Base-by-base conservation (phyloP, 1,140 invertebrate species). In the Contarinia nasturtii region DNA sequence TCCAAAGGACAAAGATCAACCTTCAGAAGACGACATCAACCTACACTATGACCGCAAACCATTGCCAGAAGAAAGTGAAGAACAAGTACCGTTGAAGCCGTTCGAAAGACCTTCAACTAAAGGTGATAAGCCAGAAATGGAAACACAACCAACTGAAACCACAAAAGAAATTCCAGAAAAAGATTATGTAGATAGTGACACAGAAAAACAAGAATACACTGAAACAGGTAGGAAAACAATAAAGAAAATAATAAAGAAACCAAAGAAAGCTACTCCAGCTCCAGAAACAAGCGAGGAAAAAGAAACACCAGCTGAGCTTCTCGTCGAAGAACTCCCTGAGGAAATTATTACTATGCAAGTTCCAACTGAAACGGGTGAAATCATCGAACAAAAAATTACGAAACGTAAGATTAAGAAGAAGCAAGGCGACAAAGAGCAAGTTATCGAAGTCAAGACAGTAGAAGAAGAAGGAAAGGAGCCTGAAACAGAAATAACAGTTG, bases 61-160 rank as follows among this genome's bases (percentile, higher is more conserved):
- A 53, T 69, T 52, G 68, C 70, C 56, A 33, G 72, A 73, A 50
- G 66, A 64, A 14, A 66, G 69, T 42, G 72, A 71, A 47, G 74
- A 73, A 51, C 52, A 71, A 50, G 65, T 75, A 20, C 70, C 52
- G 43, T 51, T 76, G 0, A 76, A 76, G 54, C 66, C 66, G 3
- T 70, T 73, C 54, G 63, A 64, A 58, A 62, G 60, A 44, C 33
- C 46, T 17, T 37, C 49, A 20, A 49, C 52, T 43, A 46, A 59
- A 43, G 51, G 55, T 37, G 48, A 45, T 48, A 55, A 49, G 40
- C 37, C 18, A 38, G 55, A 60, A 47, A 49, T 53, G 12, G 47
- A 54, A 43, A 59, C 17, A 41, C 55, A 59, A 51, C 48, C 37
- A n/a, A 52, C 58, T 43, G 47, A 65, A 53, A 53, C 54, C 40